Evolutionary conservation across 2,797 vertebrate genomes (phyloP), one percentile per base, ranked within the genome.

Genomic region (Siniperca undulata): DNA sequence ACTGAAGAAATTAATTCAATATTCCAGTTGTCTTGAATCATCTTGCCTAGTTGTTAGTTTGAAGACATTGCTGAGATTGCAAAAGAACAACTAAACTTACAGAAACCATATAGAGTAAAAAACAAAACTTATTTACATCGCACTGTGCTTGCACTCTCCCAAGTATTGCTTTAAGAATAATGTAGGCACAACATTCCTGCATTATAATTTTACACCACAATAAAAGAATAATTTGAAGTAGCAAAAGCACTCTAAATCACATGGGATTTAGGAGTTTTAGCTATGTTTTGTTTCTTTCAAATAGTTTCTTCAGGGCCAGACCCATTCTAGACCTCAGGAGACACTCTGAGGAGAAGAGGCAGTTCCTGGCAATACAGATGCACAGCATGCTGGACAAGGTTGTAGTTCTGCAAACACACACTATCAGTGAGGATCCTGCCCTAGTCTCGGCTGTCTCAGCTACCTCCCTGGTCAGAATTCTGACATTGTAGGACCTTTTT

Each of bases 211-310:
- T 50, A 36, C 30, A 22, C 19, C 7, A 42, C 20, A 42, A 42
- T 64, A 4, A 52, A 79, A 60, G 12, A 24, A 5, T 46, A 52
- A 48, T 36, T 59, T 78, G 4, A 20, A 69, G 40, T 42, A 20
- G 56, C 12, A 59, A 62, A 77, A 59, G 34, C 59, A 48, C 55
- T 77, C 44, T 56, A 20, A 44, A 70, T 70, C 5, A 50, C 7
- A 36, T n/a, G 34, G 20, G 11, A 44, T n/a, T 67, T 30, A 38
- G 13, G 7, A 24, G 6, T 30, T 12, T 36, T 24, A 3, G 55
- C 62, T 27, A 8, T 67, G 30, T 59, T 53, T 44, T 74, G 27
- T 76, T 78, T 46, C 44, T 70, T 74, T 80, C 27, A 67, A 38
- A 22, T 55, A 5, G 7, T 64, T 61, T 71, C 8, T 38, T 36